Evolutionary conservation across 2,888 invertebrate genomes (phyloP).

Genomic region (Heliconius sara): DNA sequence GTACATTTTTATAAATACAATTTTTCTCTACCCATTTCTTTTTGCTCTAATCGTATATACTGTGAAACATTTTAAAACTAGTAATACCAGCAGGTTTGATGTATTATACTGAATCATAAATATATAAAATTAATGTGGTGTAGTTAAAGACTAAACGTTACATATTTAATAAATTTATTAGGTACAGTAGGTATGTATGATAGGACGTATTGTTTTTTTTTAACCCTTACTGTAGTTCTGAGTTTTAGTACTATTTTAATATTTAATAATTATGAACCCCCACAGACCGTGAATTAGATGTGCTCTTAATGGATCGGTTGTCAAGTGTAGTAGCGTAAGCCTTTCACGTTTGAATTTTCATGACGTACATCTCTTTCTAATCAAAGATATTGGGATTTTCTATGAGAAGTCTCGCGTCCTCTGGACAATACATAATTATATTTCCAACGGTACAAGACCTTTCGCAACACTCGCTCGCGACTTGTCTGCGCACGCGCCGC

Average conservation of each 20-base stretch:
- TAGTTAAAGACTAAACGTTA: not conserved
- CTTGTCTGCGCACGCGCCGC: slow-evolving; percentile 67
- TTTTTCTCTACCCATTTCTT: not conserved
- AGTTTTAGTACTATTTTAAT: not conserved
- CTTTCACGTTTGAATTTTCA: slow-evolving; percentile 2
- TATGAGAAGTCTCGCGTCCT: slow-evolving; percentile 62
- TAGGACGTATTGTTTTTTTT: not conserved
- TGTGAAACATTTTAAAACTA: slow-evolving; percentile 6
- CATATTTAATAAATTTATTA: not conserved
- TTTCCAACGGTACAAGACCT: slow-evolving; percentile 67
- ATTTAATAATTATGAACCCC: not conserved
- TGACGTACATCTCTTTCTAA: slow-evolving; percentile 31
- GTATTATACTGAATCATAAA: not conserved
- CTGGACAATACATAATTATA: slow-evolving; percentile 70
- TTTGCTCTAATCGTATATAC: not conserved
- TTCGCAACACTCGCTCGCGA: slow-evolving; percentile 71
- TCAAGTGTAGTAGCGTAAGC: not conserved
- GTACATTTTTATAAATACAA: not conserved
- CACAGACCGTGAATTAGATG: slow-evolving; percentile 36
- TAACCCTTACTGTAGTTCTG: not conserved
- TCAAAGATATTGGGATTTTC: slow-evolving; percentile 69
- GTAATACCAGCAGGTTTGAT: slow-evolving; percentile 7
- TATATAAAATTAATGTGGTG: not conserved
- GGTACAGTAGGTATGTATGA: not conserved
- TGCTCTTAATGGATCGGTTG: slow-evolving; percentile 42